Percentiles rank a stretch among this genome's conserved stretches.
These are phyloP conservation scores for Rattus norvegicus DNA, from an alignment of 2,113 vertebrate genomes.

Conservation along the genomic window DNA sequence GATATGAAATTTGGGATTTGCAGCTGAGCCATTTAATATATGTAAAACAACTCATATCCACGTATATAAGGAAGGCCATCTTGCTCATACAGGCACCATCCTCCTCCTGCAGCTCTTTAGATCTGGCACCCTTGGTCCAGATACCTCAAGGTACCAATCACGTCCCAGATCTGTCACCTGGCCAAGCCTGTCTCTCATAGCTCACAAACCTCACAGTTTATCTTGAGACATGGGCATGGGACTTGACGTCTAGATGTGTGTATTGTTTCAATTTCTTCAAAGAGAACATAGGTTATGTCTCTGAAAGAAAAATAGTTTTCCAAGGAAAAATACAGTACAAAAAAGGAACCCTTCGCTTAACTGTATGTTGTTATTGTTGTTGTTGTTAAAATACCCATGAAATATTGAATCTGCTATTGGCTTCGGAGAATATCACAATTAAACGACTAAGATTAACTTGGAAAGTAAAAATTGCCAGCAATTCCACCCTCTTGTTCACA, in stretches of 20 bases:
- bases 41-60: not conserved
- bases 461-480: not conserved
- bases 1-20: not conserved
- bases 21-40: not conserved
- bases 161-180: too few relatives aligned
- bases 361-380: not conserved
- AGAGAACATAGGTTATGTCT: not conserved
- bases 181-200: not conserved
- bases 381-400: not conserved
- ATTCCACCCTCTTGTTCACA: not conserved
- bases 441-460: not conserved
- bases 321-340: not conserved
- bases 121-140: not conserved
- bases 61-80: too few relatives aligned
- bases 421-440: not conserved
- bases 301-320: not conserved
- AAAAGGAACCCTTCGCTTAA: not conserved
- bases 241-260: not conserved
- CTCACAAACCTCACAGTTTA: not conserved
- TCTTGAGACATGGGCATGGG: not conserved
- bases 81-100: too few relatives aligned
- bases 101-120: too few relatives aligned
- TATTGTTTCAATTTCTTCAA: not conserved
- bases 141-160: too few relatives aligned
- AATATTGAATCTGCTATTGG: not conserved